Conservation (phyloP, 2,113 vertebrate species). For the Campylomormyrus numenius region DNA sequence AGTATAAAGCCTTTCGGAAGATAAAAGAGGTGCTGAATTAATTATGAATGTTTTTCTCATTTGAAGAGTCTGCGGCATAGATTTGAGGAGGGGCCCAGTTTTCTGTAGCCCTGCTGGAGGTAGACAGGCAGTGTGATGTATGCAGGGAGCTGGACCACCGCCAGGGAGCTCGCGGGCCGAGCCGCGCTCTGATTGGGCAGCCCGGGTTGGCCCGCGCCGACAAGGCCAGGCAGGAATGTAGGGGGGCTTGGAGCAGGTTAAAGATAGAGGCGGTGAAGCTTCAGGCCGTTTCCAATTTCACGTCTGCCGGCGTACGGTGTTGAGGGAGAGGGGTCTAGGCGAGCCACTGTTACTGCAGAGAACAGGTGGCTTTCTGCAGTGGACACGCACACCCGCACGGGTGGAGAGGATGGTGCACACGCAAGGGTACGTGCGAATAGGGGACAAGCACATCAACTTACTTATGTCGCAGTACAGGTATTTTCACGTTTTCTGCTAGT, state of each 20-base stretch:
- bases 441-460: background rate
- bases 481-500: background rate
- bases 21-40: constrained; percentile 1
- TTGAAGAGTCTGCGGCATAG: background rate
- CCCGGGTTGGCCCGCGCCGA: constrained; percentile 64
- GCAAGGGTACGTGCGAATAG: constrained; percentile 65
- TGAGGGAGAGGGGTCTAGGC: constrained; percentile 24
- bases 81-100: background rate
- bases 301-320: constrained; percentile 35
- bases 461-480: background rate
- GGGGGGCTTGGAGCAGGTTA: constrained; percentile 89
- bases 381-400: constrained; percentile 27
- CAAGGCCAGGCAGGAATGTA: constrained; percentile 83
- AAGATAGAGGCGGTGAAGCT: constrained; percentile 83
- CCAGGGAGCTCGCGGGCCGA: constrained; percentile 46
- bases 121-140: constrained; percentile 52
- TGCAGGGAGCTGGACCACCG: constrained; percentile 36
- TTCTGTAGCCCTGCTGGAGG: constrained; percentile 16
- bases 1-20: background rate
- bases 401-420: constrained; percentile 61
- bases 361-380: constrained; percentile 27
- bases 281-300: constrained; percentile 71
- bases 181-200: constrained; percentile 71
- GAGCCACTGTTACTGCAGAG: constrained; percentile 24
- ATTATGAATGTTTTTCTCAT: background rate